These are phyloP conservation scores for Oenanthe oenanthe DNA, from an alignment of 2,113 vertebrate species.

Conservation along the genomic window DNA sequence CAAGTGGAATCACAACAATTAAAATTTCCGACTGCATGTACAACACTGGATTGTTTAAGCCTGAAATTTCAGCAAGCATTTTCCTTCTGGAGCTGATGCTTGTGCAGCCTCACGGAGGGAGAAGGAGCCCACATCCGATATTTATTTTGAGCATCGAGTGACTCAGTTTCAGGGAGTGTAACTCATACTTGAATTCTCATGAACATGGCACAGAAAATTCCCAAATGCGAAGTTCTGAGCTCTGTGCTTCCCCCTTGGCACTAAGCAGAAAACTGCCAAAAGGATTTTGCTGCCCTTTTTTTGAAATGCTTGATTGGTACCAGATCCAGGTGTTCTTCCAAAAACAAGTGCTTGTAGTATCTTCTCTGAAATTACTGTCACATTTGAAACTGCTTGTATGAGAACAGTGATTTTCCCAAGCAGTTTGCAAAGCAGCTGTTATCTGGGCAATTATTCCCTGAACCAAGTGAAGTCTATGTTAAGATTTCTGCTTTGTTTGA, in stretches of 20 bases:
- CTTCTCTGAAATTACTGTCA: neutral
- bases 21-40: neutral
- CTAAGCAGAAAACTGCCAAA: neutral
- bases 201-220: neutral
- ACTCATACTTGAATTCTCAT: neutral
- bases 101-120: neutral
- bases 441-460: neutral
- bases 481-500: neutral
- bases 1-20: neutral
- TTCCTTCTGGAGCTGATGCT: neutral
- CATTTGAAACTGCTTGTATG: neutral
- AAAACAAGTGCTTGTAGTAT: neutral
- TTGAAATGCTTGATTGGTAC: neutral
- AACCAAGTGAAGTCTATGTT: neutral
- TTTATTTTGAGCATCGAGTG: slow-evolving; percentile 31
- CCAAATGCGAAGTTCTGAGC: fast-evolving
- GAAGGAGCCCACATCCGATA: slow-evolving; percentile 20
- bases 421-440: neutral
- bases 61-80: neutral
- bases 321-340: neutral
- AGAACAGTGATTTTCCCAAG: neutral
- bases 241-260: neutral
- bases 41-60: neutral
- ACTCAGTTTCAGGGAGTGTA: neutral
- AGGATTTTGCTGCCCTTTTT: neutral